Evolutionary conservation across 2,797 vertebrate genomes (phyloP), one percentile per base, ranked within the genome.

Genomic region (Mus spretus): DNA sequence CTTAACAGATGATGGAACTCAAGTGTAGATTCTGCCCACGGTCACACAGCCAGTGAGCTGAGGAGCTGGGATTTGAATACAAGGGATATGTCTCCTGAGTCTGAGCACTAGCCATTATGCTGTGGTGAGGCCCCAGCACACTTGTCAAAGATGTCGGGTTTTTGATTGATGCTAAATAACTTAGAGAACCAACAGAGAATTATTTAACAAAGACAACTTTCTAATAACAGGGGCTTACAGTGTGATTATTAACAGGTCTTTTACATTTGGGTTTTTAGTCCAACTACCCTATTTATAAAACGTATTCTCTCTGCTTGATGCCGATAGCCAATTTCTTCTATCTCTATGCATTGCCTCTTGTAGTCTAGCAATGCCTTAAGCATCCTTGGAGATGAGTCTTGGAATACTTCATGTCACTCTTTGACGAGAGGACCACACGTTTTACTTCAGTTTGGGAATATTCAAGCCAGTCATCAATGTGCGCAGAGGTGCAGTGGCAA

Each of bases 1-100:
- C 94, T 93, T 74, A 65, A 87, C 78, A 96, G 90, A 95, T 92
- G 88, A 97, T 37, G 85, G 67, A 95, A 74, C 78, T 92, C 74
- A 95, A 83, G 81, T n/a, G 1, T 10, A 40, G 77, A 77, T 14
- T 88, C 82, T 93, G 78, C 85, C 37, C 92, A 50, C 0, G 0
- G 57, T 96, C 85, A 80, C 84, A 80, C 20, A 87, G 84, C 55
- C 72, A 79, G 57, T 8, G 80, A 82, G 61, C 13, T 2, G 22
- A 75, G 14, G 65, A 96, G 20, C 74, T 79, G 81, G 65, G 88
- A 92, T 96, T 86, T 97, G 93, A 94, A 92, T 90, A n/a, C 10
- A 67, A 94, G 74, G 34, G 53, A 13, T 57, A 63, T 17, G 61
- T 93, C 94, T 92, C 93, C 80, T 79, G 90, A 94, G 53, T 34